These are phyloP conservation scores for Dallia pectoralis DNA, from an alignment of 2,797 vertebrate genomes.

Conservation along the genomic window DNA sequence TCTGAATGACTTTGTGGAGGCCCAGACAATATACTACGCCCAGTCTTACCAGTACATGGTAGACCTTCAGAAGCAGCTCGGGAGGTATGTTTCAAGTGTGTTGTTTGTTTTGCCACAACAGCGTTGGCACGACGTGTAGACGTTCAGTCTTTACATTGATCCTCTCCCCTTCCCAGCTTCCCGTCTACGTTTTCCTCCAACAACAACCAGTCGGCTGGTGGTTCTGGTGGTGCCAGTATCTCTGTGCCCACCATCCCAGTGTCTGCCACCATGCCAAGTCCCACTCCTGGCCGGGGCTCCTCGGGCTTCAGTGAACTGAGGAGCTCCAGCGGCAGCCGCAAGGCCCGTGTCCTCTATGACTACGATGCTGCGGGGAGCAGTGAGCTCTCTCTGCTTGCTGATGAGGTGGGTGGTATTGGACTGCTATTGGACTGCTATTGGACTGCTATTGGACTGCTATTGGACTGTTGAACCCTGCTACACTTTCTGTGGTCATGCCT, in stretches of 20 bases:
- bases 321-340: slow-evolving; percentile 84
- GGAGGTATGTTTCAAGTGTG: slow-evolving; percentile 77
- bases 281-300: slow-evolving; percentile 70
- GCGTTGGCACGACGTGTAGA: neutral
- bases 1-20: slow-evolving; percentile 96
- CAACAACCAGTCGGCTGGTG: slow-evolving; percentile 86
- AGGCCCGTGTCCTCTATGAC: slow-evolving; percentile 96
- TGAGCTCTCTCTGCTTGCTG: slow-evolving; percentile 94
- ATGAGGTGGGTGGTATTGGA: slow-evolving; percentile 82
- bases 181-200: slow-evolving; percentile 89
- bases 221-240: slow-evolving; percentile 73
- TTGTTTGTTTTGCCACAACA: neutral
- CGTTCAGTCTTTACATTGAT: neutral
- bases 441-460: too few relatives aligned
- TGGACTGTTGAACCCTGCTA: too few relatives aligned
- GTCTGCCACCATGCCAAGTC: slow-evolving; percentile 79
- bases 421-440: too few relatives aligned
- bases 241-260: slow-evolving; percentile 79
- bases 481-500: neutral
- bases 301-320: slow-evolving; percentile 86
- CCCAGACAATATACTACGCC: slow-evolving; percentile 95
- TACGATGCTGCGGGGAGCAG: slow-evolving; percentile 97
- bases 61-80: slow-evolving; percentile 97
- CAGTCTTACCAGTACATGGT: slow-evolving; percentile 99
- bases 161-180: slow-evolving; percentile 75